Percentiles rank a stretch among this genome's conserved stretches.
Conservation (phyloP, 2,888 invertebrate species). For the Anaspis maculata region DNA sequence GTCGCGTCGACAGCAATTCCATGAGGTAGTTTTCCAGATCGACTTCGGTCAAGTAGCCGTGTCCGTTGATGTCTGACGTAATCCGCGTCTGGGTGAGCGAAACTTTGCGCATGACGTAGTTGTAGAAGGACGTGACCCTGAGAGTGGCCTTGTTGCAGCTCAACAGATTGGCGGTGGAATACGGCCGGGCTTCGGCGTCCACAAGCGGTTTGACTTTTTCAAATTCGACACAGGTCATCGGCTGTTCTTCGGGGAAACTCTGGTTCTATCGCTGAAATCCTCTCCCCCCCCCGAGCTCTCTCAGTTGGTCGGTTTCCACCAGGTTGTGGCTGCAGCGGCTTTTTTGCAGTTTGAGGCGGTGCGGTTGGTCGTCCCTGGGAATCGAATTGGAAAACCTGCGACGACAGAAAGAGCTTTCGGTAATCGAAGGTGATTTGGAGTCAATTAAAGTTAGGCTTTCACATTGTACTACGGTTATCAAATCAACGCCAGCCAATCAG, state of each 20-base stretch:
- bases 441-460: no score
- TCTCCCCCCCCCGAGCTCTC: slow-evolving; percentile 71
- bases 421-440: no score
- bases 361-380: slow-evolving; percentile 66
- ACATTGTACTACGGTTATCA: no score
- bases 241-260: slow-evolving; percentile 69
- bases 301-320: slow-evolving; percentile 79
- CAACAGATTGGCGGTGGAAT: slow-evolving; percentile 83
- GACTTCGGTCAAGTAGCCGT: slow-evolving; percentile 51
- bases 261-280: slow-evolving; percentile 78
- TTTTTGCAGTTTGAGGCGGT: slow-evolving; percentile 76
- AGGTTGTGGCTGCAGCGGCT: slow-evolving; percentile 79
- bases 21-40: slow-evolving; percentile 92
- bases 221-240: slow-evolving; percentile 80
- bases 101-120: slow-evolving; percentile 90
- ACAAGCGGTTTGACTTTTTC: slow-evolving; percentile 68
- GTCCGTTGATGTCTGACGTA: slow-evolving; percentile 86
- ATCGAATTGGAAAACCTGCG: slow-evolving; percentile 71
- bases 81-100: slow-evolving; percentile 94
- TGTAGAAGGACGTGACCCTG: slow-evolving; percentile 82
- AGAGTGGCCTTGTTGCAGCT: slow-evolving; percentile 76
- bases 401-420: no score
- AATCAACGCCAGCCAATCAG: no score
- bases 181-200: slow-evolving; percentile 50
- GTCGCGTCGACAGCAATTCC: slow-evolving; percentile 93